Evolutionary conservation across 1,140 invertebrate species (phyloP).

Genomic region (Diorhabda sublineata): DNA sequence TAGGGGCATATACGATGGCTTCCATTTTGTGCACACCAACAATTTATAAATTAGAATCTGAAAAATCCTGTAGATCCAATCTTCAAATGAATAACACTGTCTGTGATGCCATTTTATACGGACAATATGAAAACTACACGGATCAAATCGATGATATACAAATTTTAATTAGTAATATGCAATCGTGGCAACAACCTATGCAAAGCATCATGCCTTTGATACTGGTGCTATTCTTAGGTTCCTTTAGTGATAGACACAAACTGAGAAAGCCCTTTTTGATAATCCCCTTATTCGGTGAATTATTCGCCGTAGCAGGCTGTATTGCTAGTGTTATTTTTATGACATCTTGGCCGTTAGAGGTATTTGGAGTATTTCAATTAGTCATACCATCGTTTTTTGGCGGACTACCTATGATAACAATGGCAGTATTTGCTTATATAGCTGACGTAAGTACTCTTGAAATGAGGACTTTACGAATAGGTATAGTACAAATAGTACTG

Average conservation of each 20-base stretch:
- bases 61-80: conserved; percentile 42
- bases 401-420: conserved; percentile 52
- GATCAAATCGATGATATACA: conserved; percentile 38
- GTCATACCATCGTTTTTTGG: conserved; percentile 54
- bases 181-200: conserved; percentile 44
- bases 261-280: conserved; percentile 61
- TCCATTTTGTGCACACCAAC: conserved; percentile 34
- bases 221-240: conserved; percentile 60
- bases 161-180: conserved; percentile 40
- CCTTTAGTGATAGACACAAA: conserved; percentile 61
- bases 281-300: conserved; percentile 57
- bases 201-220: conserved; percentile 51
- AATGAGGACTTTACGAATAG: conserved; percentile 53
- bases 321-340: conserved; percentile 54
- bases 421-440: conserved; percentile 57
- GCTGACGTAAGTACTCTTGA: conserved; percentile 54
- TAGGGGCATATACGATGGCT: conserved; percentile 37
- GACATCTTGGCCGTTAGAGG: conserved; percentile 50
- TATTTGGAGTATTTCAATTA: conserved; percentile 53
- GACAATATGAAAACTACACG: conserved; percentile 31
- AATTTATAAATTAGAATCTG: conserved; percentile 35
- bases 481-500: conserved; percentile 54
- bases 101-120: conserved; percentile 50
- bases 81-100: conserved; percentile 35
- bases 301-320: conserved; percentile 49